phyloP scores from a whole-genome alignment of 2,888 invertebrate species.

The Sylvicola cinctus region DNA sequence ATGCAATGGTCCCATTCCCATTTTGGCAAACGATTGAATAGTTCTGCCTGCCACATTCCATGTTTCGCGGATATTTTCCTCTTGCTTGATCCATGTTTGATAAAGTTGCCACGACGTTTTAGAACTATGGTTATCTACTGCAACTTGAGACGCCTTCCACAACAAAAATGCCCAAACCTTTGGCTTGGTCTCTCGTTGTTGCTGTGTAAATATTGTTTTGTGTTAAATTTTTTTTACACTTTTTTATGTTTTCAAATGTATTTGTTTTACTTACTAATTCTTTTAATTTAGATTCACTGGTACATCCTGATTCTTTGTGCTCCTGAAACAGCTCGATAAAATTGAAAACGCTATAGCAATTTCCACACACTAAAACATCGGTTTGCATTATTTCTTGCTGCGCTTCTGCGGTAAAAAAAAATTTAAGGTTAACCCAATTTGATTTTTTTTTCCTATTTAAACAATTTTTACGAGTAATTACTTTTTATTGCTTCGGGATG shows the following conservation, averaged over 20 bases:
- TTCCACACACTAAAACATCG: constrained; percentile 68
- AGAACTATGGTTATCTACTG: constrained; percentile 23
- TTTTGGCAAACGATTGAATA: constrained; percentile 51
- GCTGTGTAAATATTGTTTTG: constrained; percentile 8
- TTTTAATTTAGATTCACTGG: constrained; percentile 38
- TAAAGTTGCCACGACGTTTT: constrained; percentile 57
- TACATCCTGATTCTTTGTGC: constrained; percentile 42
- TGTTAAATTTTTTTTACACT: constrained; percentile 1
- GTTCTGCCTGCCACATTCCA: constrained; percentile 66
- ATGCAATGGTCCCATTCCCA: constrained; percentile 25
- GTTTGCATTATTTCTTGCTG: constrained; percentile 54
- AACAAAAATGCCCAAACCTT: constrained; percentile 70
- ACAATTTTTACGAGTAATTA: constrained; percentile 13
- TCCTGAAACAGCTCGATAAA: constrained; percentile 59
- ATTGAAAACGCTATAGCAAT: constrained; percentile 59
- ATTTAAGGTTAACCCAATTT: constrained; percentile 5
- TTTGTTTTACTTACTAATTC: constrained; percentile 21
- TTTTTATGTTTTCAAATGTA: constrained; percentile 3
- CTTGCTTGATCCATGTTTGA: constrained; percentile 67
- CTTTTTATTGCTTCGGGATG: constrained; percentile 40
- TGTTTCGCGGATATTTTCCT: constrained; percentile 45
- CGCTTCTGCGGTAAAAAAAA: constrained; percentile 32
- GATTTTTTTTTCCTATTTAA: not conserved
- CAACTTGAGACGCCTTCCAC: constrained; percentile 46
- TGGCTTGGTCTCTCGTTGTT: constrained; percentile 51